Percentiles rank a stretch among this genome's conserved stretches.
Conservation (phyloP, 1,140 invertebrate genomes). For the Cyphomyrmex costatus region DNA sequence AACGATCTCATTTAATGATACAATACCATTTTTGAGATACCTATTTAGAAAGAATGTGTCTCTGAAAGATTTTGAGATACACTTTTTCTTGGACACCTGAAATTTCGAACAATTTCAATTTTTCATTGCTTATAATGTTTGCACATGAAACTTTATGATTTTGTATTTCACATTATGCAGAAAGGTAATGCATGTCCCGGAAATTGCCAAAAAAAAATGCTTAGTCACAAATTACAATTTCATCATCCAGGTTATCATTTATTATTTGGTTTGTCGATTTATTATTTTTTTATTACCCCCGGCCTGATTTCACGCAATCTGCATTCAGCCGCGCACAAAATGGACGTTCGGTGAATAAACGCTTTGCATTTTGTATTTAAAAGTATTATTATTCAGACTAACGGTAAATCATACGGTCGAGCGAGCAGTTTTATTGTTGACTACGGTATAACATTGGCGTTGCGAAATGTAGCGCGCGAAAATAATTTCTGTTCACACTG, state of each 20-base stretch:
- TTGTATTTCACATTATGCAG: not conserved
- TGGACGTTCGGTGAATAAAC: not conserved
- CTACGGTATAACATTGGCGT: not conserved
- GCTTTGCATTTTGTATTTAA: not conserved
- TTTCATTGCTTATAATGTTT: not conserved
- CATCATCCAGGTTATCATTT: conserved; percentile 22
- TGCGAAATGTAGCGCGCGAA: not conserved
- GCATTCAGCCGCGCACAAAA: not conserved
- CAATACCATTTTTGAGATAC: not conserved
- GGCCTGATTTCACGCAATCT: conserved; percentile 14
- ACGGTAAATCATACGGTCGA: conserved; percentile 20
- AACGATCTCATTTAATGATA: not conserved
- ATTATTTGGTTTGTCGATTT: conserved; percentile 35
- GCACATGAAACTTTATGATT: not conserved
- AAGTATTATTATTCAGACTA: not conserved
- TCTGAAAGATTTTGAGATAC: not conserved
- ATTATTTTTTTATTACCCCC: conserved; percentile 24
- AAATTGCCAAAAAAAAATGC: conserved; percentile 21
- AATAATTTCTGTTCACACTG: conserved; percentile 16
- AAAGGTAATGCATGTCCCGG: not conserved
- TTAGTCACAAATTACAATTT: conserved; percentile 30
- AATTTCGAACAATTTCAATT: not conserved
- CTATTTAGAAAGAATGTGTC: not conserved
- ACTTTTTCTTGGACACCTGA: not conserved
- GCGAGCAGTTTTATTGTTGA: not conserved